These are phyloP conservation scores for Peromyscus nudipes DNA, from an alignment of 2,797 vertebrate genomes.

Conservation along the genomic window DNA sequence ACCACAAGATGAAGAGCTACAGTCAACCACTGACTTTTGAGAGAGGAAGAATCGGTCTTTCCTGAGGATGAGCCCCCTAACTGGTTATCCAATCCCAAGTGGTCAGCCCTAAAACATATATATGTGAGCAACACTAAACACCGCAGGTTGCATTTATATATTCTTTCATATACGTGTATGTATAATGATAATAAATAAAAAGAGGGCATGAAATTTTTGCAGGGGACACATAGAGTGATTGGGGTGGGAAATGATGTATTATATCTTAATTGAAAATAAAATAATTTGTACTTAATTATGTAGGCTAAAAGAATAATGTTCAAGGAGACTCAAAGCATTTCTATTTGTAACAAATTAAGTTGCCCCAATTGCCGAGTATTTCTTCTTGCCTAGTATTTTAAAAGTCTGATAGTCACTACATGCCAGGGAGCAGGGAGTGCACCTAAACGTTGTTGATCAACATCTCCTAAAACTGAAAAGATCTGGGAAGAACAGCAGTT, in stretches of 20 bases:
- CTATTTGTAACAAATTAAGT: constrained; percentile 56
- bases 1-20: no score
- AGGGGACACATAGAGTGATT: not conserved
- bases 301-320: constrained; percentile 26
- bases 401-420: constrained; percentile 19
- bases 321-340: constrained; percentile 60
- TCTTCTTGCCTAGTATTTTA: constrained; percentile 53
- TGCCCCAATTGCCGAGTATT: constrained; percentile 27
- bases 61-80: no score
- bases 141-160: no score
- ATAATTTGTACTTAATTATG: not conserved
- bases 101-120: no score
- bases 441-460: constrained; percentile 9
- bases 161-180: no score
- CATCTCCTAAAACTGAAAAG: not conserved
- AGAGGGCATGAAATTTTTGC: not conserved
- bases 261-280: not conserved
- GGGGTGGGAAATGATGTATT: not conserved
- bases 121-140: no score
- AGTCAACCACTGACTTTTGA: no score
- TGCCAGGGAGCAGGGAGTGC: constrained; percentile 33
- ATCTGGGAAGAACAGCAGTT: not conserved
- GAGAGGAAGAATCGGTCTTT: no score
- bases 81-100: no score
- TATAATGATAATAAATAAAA: no score